phyloP scores from a whole-genome alignment of 2,113 vertebrate genomes.

The Promerops cafer region DNA sequence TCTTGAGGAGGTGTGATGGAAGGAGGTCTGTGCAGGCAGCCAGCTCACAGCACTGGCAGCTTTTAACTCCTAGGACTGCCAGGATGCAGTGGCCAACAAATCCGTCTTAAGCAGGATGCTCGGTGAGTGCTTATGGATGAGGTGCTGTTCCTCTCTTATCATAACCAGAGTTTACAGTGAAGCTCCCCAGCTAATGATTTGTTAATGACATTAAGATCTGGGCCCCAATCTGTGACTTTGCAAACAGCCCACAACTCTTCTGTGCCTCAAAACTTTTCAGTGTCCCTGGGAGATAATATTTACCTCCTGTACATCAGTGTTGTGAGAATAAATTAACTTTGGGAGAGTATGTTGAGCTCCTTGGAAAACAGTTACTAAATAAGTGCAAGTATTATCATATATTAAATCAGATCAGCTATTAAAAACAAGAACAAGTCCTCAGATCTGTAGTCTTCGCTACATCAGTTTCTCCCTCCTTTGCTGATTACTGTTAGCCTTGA shows the following conservation, averaged over 20 bases:
- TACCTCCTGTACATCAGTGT: conserved; percentile 41
- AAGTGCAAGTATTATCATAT: conserved; percentile 65
- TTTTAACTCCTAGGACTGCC: background rate
- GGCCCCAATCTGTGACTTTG: background rate
- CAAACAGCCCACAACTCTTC: background rate
- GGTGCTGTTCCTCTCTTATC: background rate
- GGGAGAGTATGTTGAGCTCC: conserved; percentile 38
- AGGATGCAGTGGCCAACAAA: background rate
- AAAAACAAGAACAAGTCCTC: conserved; percentile 57
- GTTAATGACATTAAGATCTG: conserved; percentile 18
- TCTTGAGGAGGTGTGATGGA: background rate
- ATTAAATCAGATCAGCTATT: conserved; percentile 66
- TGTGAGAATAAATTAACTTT: conserved; percentile 60
- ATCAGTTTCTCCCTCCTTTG: conserved; percentile 57
- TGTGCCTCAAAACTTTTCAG: background rate
- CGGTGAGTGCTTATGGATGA: background rate
- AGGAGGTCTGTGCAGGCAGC: background rate
- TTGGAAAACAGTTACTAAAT: conserved; percentile 55
- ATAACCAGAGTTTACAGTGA: rapidly evolving
- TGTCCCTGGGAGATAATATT: conserved; percentile 44
- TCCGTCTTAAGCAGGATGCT: background rate
- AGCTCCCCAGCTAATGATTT: background rate
- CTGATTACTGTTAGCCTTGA: conserved; percentile 67
- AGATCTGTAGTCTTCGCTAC: conserved; percentile 36
- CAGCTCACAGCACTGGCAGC: background rate